Evolutionary conservation across 2,797 vertebrate species (phyloP), one percentile per base, ranked within the genome.

Genomic region (Acanthis flammea): DNA sequence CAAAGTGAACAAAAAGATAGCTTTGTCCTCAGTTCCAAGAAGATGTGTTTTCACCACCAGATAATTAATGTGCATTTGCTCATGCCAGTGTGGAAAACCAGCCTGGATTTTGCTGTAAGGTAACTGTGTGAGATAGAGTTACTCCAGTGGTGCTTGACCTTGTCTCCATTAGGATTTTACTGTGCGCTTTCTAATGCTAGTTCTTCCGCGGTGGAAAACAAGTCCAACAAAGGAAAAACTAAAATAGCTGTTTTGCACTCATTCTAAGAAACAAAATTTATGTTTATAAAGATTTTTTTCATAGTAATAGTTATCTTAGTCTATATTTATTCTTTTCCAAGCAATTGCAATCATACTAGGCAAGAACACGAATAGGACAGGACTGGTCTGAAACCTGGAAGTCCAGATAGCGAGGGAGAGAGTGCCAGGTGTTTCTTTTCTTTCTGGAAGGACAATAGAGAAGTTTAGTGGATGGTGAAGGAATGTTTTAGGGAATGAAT

Each of bases 61-160:
- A 66, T 91, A 85, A 92, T 90, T 88, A 87, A 86, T 62, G 66
- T 31, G 28, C 27, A 62, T 86, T 93, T 84, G 68, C 47, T 93
- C 75, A 33, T 74, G 78, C 25, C 78, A 57, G 0, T 47, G 45
- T 71, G 66, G 81, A 86, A 96, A 94, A 63, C 5, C 42, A 93
- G 44, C 78, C 76, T 82, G 57, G 51, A 37, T 94, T 91, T 85
- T 86, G 65, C 31, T 83, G 42, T 61, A 19, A 53, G 39, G 55
- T 61, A 54, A 77, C n/a, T 51, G 31, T 75, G 31, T 42, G 72
- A 80, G 65, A n/a, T 30, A 18, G 23, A 47, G 33, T 87, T 74
- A 83, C 72, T 37, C 16, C 19, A 61, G 27, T 48, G 61, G 22
- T 42, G 30, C 21, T 12, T 76, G 67, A 82, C n/a, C 71, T 79